These are phyloP conservation scores for Periparus ater DNA, from an alignment of 2,797 vertebrate species.

Conservation along the genomic window DNA sequence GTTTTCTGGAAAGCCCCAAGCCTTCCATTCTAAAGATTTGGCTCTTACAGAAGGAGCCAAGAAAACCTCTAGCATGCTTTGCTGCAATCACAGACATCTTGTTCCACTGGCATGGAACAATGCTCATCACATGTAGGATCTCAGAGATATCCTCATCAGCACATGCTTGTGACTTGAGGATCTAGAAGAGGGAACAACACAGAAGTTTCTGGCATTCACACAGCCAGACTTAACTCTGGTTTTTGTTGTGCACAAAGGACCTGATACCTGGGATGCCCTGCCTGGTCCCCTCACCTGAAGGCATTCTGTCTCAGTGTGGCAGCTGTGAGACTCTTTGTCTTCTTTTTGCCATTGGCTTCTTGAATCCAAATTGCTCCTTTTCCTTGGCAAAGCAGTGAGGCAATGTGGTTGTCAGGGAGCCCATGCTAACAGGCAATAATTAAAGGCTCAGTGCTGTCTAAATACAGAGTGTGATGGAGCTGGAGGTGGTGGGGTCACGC, in stretches of 20 bases:
- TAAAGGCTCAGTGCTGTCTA: not conserved
- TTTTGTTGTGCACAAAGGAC: not conserved
- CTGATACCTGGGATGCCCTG: not conserved
- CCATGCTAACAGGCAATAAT: not conserved
- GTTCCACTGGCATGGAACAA: not conserved
- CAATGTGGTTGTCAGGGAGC: not conserved
- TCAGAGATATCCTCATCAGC: not conserved
- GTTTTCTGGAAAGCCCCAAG: not conserved
- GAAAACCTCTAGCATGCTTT: not conserved
- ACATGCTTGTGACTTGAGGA: not conserved
- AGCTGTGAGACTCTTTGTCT: not conserved
- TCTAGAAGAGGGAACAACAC: not conserved
- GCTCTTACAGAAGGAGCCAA: not conserved
- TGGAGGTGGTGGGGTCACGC: not conserved
- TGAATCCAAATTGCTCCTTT: not conserved
- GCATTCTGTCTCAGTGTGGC: not conserved
- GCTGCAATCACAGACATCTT: not conserved
- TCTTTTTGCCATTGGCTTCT: not conserved
- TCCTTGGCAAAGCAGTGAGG: not conserved
- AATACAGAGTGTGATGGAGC: not conserved
- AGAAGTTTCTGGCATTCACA: not conserved
- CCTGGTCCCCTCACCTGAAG: not conserved
- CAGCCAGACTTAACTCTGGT: not conserved
- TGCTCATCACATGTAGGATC: not conserved
- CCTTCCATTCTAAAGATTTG: not conserved